phyloP scores from a whole-genome alignment of 2,113 vertebrate genomes.

The Callipepla californica region DNA sequence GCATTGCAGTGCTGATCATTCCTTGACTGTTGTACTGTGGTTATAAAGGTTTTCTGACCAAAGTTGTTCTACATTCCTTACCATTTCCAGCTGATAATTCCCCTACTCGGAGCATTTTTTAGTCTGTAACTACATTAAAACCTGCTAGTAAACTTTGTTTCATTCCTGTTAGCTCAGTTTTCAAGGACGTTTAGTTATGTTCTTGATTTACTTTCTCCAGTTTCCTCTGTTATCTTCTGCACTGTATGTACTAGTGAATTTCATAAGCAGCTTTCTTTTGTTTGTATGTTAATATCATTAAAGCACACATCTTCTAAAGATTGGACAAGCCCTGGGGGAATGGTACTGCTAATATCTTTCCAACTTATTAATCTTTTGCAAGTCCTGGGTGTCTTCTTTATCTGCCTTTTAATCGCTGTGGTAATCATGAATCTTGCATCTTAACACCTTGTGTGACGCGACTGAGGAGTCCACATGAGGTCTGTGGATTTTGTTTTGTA shows the following conservation, averaged over 20 bases:
- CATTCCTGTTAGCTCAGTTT: background rate
- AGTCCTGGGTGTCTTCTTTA: background rate
- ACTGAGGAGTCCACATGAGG: background rate
- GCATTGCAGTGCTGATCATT: background rate
- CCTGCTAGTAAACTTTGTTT: background rate
- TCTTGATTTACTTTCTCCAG: background rate
- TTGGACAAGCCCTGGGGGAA: background rate
- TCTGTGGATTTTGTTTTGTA: background rate
- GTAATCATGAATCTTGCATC: background rate
- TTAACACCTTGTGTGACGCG: fast-evolving
- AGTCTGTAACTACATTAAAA: background rate
- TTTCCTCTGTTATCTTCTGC: background rate
- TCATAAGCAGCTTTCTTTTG: background rate
- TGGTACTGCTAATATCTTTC: background rate
- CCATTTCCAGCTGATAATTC: background rate
- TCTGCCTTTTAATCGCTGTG: background rate
- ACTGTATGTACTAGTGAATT: background rate
- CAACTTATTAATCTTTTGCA: background rate
- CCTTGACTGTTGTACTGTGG: background rate
- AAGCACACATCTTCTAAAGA: background rate
- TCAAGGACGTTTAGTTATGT: background rate
- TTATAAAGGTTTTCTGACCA: background rate
- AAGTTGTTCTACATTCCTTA: background rate
- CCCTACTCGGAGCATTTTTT: background rate
- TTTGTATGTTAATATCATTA: background rate